Conservation (phyloP, 2,797 vertebrate species). For the Melanogrammus aeglefinus region DNA sequence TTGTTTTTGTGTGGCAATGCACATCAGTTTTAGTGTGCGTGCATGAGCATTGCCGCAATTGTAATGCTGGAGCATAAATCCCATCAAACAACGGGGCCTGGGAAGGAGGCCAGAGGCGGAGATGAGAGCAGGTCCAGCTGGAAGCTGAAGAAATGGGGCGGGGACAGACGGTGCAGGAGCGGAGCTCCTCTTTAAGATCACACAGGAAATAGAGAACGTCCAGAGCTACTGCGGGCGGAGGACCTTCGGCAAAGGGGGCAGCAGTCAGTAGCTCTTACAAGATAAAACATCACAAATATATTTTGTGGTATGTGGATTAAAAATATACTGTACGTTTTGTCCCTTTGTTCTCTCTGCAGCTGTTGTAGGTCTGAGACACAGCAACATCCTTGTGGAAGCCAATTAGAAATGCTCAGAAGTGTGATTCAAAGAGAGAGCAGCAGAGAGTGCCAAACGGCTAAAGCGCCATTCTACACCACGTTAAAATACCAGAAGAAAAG, state of each 20-base stretch:
- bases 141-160: constrained; percentile 51
- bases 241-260: constrained; percentile 32
- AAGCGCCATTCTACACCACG: constrained; percentile 4
- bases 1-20: constrained; percentile 7
- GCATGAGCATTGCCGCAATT: constrained; percentile 53
- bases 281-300: constrained; percentile 53
- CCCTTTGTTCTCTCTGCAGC: constrained; percentile 22
- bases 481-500: constrained; percentile 4
- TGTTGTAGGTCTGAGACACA: constrained; percentile 46
- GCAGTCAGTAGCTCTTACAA: constrained; percentile 45
- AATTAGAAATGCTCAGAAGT: constrained; percentile 66
- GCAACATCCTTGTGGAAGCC: constrained; percentile 55
- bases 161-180: constrained; percentile 28
- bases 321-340: background rate
- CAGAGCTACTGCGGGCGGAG: constrained; percentile 32
- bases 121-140: constrained; percentile 65
- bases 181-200: constrained; percentile 42
- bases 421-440: constrained; percentile 62
- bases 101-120: constrained; percentile 69
- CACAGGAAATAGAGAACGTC: constrained; percentile 20
- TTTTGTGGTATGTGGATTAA: constrained; percentile 1
- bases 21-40: constrained; percentile 20
- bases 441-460: constrained; percentile 39
- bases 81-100: constrained; percentile 71
- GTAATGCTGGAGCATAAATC: constrained; percentile 67